These are phyloP conservation scores for Pseudorhombus dupliciocellatus DNA, from an alignment of 2,113 vertebrate species.

Conservation along the genomic window DNA sequence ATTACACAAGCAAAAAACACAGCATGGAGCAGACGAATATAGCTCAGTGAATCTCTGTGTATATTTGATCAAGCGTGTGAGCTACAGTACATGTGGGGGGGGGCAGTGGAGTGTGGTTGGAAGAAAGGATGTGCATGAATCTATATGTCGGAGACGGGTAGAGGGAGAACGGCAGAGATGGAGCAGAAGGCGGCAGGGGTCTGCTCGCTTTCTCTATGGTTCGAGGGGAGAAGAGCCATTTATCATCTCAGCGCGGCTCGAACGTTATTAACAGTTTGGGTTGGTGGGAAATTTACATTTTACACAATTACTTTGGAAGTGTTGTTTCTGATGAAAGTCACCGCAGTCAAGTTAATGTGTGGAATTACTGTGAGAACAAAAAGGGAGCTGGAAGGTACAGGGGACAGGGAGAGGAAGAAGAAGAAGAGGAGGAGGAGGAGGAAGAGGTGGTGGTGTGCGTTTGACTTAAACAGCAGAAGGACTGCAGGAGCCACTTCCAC, in stretches of 20 bases:
- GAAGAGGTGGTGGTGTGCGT: slow-evolving; percentile 42
- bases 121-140: slow-evolving; percentile 50
- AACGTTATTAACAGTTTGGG: slow-evolving; percentile 55
- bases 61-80: slow-evolving; percentile 62
- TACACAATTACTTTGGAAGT: slow-evolving; percentile 47
- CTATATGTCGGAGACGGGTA: slow-evolving; percentile 51
- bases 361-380: slow-evolving; percentile 61
- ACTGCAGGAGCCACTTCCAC: slow-evolving; percentile 68
- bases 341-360: slow-evolving; percentile 50
- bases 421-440: slow-evolving; percentile 20
- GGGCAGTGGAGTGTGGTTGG: slow-evolving; percentile 46
- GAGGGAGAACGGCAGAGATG: slow-evolving; percentile 38
- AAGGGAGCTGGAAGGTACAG: slow-evolving; percentile 32
- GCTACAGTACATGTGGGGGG: slow-evolving; percentile 51
- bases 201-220: slow-evolving; percentile 18
- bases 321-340: slow-evolving; percentile 46
- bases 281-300: slow-evolving; percentile 61
- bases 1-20: slow-evolving; percentile 69
- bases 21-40: slow-evolving; percentile 60
- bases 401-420: slow-evolving; percentile 15
- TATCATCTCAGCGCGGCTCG: slow-evolving; percentile 46
- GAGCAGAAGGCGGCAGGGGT: slow-evolving; percentile 34
- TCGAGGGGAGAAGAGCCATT: slow-evolving; percentile 41
- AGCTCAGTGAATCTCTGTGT: slow-evolving; percentile 53
- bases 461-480: slow-evolving; percentile 69